A percentile compares a stretch with the other conserved stretches of the same genome.
phyloP scores from a whole-genome alignment of 2,797 vertebrate species.

The Squalus acanthias region DNA sequence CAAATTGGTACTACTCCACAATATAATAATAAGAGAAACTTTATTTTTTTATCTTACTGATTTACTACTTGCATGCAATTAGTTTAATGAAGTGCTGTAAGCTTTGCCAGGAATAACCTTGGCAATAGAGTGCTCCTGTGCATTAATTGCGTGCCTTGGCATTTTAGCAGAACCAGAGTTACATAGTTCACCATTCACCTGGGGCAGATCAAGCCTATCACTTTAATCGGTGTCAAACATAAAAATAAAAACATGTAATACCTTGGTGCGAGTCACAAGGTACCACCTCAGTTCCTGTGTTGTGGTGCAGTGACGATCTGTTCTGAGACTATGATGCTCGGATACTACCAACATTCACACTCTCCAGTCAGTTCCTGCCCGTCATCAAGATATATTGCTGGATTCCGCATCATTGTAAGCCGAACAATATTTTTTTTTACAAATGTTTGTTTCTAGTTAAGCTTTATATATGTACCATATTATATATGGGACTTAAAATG shows the following conservation, averaged over 20 bases:
- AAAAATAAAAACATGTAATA: neutral
- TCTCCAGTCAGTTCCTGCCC: neutral
- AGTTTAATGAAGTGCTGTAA: constrained; percentile 10
- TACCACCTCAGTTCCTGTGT: neutral
- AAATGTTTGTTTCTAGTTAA: neutral
- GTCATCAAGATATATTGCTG: neutral
- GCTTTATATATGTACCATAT: neutral
- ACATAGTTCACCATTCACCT: neutral
- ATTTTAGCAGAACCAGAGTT: neutral
- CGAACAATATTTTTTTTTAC: neutral
- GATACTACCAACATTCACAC: neutral
- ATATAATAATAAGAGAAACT: neutral
- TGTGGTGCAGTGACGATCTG: neutral
- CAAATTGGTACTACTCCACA: constrained; percentile 27
- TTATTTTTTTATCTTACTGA: constrained; percentile 19
- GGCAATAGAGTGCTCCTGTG: neutral
- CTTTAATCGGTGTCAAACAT: neutral
- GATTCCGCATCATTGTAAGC: neutral
- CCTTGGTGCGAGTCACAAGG: neutral
- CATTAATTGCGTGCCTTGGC: constrained; percentile 13
- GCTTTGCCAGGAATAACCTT: neutral
- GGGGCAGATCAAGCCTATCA: neutral
- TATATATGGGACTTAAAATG: neutral
- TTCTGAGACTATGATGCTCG: neutral
- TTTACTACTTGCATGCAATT: neutral